A percentile compares a stretch with the other conserved stretches of the same genome.
Evolutionary conservation across 2,888 invertebrate genomes (phyloP).

Genomic region (Nemurella pictetii): DNA sequence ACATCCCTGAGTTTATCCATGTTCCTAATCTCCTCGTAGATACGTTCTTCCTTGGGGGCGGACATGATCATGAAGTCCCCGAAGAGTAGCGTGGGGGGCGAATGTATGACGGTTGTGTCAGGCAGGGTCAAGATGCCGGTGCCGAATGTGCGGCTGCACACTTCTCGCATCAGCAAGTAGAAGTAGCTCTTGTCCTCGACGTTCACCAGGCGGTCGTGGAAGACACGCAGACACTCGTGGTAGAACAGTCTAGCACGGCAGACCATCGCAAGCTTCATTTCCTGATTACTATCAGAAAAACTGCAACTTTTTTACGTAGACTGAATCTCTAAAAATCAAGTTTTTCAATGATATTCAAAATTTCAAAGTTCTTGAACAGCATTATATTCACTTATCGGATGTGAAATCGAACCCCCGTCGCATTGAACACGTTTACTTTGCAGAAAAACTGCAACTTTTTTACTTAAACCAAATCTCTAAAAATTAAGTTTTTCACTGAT

Average conservation of each 20-base stretch:
- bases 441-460: too few species aligned
- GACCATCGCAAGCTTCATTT: too few species aligned
- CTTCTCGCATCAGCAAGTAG: slow-evolving; percentile 68
- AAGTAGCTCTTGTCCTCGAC: slow-evolving; percentile 80
- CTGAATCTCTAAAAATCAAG: too few species aligned
- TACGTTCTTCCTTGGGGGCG: slow-evolving; percentile 68
- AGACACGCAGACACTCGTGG: slow-evolving; percentile 89
- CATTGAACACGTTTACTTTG: too few species aligned
- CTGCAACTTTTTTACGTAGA: too few species aligned
- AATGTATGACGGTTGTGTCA: slow-evolving; percentile 57
- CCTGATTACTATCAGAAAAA: too few species aligned
- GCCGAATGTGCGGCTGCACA: slow-evolving; percentile 67
- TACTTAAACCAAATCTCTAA: too few species aligned
- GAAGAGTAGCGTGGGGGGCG: slow-evolving; percentile 72
- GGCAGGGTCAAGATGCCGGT: slow-evolving; percentile 63
- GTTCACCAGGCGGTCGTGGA: slow-evolving; percentile 87
- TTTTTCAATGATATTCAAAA: too few species aligned
- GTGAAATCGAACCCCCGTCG: too few species aligned
- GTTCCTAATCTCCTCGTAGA: slow-evolving; percentile 83
- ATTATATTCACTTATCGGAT: too few species aligned
- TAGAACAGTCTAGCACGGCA: slow-evolving; percentile 90
- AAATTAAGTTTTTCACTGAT: too few species aligned
- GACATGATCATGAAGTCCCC: slow-evolving; percentile 84
- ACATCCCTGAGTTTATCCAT: slow-evolving; percentile 69
- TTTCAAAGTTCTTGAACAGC: too few species aligned